These are phyloP conservation scores for Drosophila macrospina DNA, from an alignment of 2,888 invertebrate species.

Conservation along the genomic window DNA sequence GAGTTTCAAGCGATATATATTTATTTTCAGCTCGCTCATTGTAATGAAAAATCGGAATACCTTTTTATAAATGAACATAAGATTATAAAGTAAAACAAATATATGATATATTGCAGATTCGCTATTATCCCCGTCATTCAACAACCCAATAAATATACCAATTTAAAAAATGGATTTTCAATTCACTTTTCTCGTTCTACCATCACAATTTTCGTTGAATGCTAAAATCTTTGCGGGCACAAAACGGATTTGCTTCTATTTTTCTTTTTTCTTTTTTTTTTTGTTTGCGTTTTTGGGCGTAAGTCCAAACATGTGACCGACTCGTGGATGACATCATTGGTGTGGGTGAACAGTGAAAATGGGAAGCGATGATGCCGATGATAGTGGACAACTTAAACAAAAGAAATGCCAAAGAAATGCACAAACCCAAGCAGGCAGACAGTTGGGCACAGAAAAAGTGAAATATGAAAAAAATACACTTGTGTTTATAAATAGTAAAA, in stretches of 20 bases:
- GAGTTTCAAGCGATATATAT: no score
- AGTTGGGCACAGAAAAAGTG: constrained; percentile 54
- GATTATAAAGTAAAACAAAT: no score
- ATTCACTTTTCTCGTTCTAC: constrained; percentile 8
- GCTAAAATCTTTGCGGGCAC: constrained; percentile 4
- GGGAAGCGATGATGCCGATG: constrained; percentile 39
- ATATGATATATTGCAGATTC: constrained; percentile 2
- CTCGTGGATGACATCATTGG: constrained; percentile 69
- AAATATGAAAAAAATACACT: constrained; percentile 44
- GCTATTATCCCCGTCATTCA: neutral
- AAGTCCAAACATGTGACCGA: constrained; percentile 72
- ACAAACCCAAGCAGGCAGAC: constrained; percentile 47
- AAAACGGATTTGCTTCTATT: neutral
- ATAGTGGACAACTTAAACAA: constrained; percentile 24
- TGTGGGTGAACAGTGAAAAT: constrained; percentile 41
- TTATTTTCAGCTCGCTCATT: no score
- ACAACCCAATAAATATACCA: constrained; percentile 9
- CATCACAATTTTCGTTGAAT: constrained; percentile 8
- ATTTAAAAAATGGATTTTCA: constrained; percentile 4
- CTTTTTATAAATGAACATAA: no score
- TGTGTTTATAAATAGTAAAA: constrained; percentile 55
- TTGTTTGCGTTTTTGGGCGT: constrained; percentile 54
- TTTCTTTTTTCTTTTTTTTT: no score
- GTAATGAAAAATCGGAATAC: no score
- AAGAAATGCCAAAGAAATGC: constrained; percentile 20